A percentile compares a stretch with the other conserved stretches of the same genome.
Evolutionary conservation across 2,797 vertebrate genomes (phyloP).

Genomic region (Hypotaenidia philippensis): DNA sequence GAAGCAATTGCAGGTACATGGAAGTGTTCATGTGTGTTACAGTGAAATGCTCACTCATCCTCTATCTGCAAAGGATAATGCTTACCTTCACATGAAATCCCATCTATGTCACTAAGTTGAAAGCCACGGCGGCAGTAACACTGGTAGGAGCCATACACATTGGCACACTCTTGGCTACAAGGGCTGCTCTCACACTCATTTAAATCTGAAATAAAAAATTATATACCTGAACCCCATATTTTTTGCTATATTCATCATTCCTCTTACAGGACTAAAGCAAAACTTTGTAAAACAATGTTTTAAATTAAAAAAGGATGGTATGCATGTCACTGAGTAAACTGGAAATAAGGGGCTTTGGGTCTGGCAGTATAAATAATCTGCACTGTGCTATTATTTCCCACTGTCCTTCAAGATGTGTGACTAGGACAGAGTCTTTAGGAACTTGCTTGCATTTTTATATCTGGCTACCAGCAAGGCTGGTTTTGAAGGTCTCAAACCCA

Average conservation of each 20-base stretch:
- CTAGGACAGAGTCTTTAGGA: not conserved
- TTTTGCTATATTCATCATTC: not conserved
- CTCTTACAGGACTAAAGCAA: not conserved
- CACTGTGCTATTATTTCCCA: not conserved
- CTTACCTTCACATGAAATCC: slow-evolving; percentile 94
- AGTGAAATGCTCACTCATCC: not conserved
- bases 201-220: slow-evolving; percentile 83
- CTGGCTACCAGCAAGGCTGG: not conserved
- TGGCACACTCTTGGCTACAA: slow-evolving; percentile 96
- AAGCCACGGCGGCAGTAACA: slow-evolving; percentile 97
- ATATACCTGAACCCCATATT: not conserved
- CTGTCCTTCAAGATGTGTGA: not conserved
- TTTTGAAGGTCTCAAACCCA: not conserved
- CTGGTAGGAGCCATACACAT: slow-evolving; percentile 97
- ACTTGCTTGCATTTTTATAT: not conserved
- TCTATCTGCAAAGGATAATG: rapidly evolving
- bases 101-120: slow-evolving; percentile 95
- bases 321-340: not conserved
- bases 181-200: slow-evolving; percentile 93
- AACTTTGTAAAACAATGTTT: not conserved
- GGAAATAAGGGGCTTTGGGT: not conserved
- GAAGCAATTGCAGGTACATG: not conserved
- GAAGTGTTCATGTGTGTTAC: not conserved
- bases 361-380: not conserved
- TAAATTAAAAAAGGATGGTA: not conserved